phyloP scores from a whole-genome alignment of 2,888 invertebrate species.

The Drosophila phalerata region DNA sequence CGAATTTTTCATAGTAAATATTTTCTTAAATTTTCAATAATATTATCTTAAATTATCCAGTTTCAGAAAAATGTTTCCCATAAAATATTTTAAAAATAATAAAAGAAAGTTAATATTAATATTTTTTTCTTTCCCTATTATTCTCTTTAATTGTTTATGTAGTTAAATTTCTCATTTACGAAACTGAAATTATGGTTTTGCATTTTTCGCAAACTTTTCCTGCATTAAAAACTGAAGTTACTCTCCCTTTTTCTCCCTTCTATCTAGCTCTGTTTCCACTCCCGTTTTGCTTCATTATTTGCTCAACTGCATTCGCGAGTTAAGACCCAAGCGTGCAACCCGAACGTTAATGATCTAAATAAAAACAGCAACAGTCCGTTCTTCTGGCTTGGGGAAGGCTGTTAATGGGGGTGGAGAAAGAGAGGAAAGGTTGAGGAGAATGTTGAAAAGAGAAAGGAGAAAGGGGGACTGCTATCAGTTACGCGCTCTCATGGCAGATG shows the following conservation, averaged over 20 bases:
- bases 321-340: constrained; percentile 43
- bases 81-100: too few relatives aligned
- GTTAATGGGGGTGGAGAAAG: not conserved
- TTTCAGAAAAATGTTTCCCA: too few relatives aligned
- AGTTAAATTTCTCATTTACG: not conserved
- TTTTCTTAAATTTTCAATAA: too few relatives aligned
- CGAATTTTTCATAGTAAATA: too few relatives aligned
- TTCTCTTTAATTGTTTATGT: constrained; percentile 10
- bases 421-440: not conserved
- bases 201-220: not conserved
- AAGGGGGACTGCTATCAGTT: constrained; percentile 59
- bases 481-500: constrained; percentile 69
- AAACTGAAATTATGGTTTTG: not conserved
- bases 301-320: constrained; percentile 28
- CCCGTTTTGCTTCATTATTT: constrained; percentile 6
- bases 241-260: not conserved
- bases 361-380: constrained; percentile 33
- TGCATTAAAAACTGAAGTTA: not conserved
- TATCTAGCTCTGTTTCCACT: not conserved
- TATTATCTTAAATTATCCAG: too few relatives aligned
- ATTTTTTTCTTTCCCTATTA: not conserved
- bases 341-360: constrained; percentile 66
- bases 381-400: not conserved
- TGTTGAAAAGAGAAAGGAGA: too few relatives aligned
- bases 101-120: too few relatives aligned